Conservation (phyloP, 2,888 invertebrate species). For the Temnothorax rugatulus region DNA sequence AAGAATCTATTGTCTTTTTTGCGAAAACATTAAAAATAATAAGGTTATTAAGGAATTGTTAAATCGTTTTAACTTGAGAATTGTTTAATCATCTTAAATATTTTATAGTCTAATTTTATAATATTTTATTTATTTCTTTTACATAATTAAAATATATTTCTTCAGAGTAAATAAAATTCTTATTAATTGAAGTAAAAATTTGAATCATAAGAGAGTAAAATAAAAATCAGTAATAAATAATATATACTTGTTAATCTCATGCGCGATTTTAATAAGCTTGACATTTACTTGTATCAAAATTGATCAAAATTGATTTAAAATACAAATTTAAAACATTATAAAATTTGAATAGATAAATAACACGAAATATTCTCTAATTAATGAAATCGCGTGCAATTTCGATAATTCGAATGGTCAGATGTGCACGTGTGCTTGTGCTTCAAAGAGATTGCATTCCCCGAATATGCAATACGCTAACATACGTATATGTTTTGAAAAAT, state of each 20-base stretch:
- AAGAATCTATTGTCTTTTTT: background rate
- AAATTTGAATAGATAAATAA: conserved; percentile 5
- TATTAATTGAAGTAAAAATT: conserved; percentile 8
- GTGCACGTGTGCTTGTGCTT: background rate
- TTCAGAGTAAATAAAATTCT: background rate
- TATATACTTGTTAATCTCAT: background rate
- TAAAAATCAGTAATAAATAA: background rate
- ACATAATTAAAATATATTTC: background rate
- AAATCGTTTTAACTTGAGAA: background rate
- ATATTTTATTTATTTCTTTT: background rate
- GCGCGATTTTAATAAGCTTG: background rate
- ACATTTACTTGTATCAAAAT: background rate
- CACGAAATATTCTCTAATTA: background rate
- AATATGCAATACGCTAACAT: background rate
- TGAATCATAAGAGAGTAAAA: background rate
- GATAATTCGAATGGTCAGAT: background rate
- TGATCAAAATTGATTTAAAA: background rate
- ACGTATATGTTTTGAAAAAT: background rate
- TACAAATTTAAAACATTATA: background rate
- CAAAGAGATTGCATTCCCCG: conserved; percentile 14
- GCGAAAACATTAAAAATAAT: background rate
- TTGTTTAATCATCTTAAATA: background rate
- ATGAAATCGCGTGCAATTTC: conserved; percentile 14
- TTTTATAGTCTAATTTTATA: conserved; percentile 9
- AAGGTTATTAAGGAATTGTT: background rate